Conservation (phyloP, 2,113 vertebrate species). For the Antechinus stuartii region DNA sequence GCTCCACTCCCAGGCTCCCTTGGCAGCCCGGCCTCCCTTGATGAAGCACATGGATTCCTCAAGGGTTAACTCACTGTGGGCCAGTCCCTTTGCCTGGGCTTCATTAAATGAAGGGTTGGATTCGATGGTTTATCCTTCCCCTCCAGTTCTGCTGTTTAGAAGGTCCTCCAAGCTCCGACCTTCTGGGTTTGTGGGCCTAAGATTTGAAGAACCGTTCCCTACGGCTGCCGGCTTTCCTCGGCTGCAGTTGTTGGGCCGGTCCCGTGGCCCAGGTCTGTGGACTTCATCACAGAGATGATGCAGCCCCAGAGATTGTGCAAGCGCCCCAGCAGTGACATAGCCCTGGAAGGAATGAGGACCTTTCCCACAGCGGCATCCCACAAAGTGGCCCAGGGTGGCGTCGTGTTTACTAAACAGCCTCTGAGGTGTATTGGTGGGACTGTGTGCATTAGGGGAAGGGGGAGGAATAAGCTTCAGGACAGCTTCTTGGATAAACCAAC, state of each 20-base stretch:
- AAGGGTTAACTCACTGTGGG: not conserved
- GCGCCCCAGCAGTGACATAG: slow-evolving; percentile 52
- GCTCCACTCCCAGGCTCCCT: not conserved
- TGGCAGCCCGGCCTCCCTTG: not conserved
- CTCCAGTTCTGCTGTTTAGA: not conserved
- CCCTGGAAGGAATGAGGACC: not conserved
- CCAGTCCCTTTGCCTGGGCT: not conserved
- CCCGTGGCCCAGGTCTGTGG: not conserved
- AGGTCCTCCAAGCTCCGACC: slow-evolving; percentile 1
- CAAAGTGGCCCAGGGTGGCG: not conserved
- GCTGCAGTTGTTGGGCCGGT: not conserved
- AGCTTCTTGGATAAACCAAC: slow-evolving; percentile 2
- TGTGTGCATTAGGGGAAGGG: not conserved
- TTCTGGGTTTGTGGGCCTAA: slow-evolving; percentile 41
- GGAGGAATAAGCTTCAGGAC: slow-evolving; percentile 4
- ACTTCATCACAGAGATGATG: slow-evolving; percentile 41
- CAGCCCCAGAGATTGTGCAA: slow-evolving; percentile 16
- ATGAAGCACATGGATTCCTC: not conserved
- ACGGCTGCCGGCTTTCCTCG: not conserved
- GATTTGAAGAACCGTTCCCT: not conserved
- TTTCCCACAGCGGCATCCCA: slow-evolving; percentile 28
- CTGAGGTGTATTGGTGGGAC: not conserved
- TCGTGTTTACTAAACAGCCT: slow-evolving; percentile 5
- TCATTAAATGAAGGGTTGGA: not conserved
- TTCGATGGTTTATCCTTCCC: not conserved